Base-by-base conservation (phyloP, 2,888 invertebrate genomes). In the Isoperla grammatica region DNA sequence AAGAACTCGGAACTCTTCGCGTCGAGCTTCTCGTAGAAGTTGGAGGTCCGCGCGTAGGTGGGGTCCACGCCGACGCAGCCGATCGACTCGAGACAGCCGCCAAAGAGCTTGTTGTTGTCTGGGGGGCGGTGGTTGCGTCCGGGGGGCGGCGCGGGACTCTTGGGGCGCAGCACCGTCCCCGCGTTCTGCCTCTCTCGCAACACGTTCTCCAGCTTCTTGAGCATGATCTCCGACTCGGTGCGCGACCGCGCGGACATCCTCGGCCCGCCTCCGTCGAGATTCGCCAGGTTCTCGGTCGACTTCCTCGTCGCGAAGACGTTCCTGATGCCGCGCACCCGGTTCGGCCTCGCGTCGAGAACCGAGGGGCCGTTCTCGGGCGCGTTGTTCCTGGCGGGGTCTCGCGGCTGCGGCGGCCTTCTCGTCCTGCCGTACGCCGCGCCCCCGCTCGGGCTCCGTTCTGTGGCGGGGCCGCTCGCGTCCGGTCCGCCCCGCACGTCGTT, bases 201-300 rank as follows among this genome's bases (percentile, higher is more conserved):
- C 0, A 81, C 83, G 62, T 78, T 78, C 70, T 85, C 84, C 0
- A 85, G 71, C 67, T 84, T 85, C 65, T 81, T 80, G 0, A 86
- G 71, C 82, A 85, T 86, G 63, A 84, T 78, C 70, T 82, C 81
- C 0, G 85, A 78, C 64, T 71, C 71, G 22, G 69, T 70, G 63
- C 68, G 66, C 4, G 70, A 68, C 42, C 69, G 63, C 8, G 65
- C 57, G 20, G 67, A 66, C 5, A 6, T 29, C 29, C 5, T 29
- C 4, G 29, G 29, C 4, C 5, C 4, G 5, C 5, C 4, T 8
- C 5, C 5, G 29, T 29, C 29, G 29, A 29, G 29, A 8, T 29
- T 29, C 4, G 29, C 4, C 8, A 29, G 8, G 8, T 29, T 29
- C 29, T 29, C 29, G 8, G 29, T 29, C 29, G 29, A 29, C 8